These are phyloP conservation scores for Gopherus flavomarginatus DNA, from an alignment of 2,113 vertebrate genomes.

Conservation along the genomic window DNA sequence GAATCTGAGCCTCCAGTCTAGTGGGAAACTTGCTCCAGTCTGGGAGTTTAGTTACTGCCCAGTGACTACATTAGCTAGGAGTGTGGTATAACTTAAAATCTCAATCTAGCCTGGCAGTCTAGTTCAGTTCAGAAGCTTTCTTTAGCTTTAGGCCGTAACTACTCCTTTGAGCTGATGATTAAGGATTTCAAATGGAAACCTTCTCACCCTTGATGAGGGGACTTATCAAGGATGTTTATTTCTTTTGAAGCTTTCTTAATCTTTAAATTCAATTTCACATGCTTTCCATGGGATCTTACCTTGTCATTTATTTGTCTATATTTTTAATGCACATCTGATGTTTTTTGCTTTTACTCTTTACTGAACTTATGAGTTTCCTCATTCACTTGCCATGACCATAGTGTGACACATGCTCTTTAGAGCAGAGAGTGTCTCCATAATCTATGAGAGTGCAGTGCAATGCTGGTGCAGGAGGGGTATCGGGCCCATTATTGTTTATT, in stretches of 20 bases:
- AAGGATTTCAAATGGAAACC: background rate
- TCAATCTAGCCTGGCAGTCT: background rate
- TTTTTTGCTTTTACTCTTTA: background rate
- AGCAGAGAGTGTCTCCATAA: background rate
- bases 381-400: background rate
- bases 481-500: accelerated
- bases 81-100: background rate
- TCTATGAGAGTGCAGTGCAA: background rate
- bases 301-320: accelerated
- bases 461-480: background rate
- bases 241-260: background rate
- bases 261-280: background rate
- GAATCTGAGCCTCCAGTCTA: background rate
- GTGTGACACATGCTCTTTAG: accelerated
- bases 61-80: background rate
- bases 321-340: accelerated
- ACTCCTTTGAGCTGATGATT: background rate
- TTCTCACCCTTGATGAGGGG: background rate
- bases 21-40: background rate
- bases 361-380: accelerated
- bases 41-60: background rate
- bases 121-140: background rate
- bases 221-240: background rate
- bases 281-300: background rate
- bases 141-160: background rate